Evolutionary conservation across 1,140 invertebrate genomes (phyloP), one percentile per base, ranked within the genome.

Genomic region (Zaprionus africanus): DNA sequence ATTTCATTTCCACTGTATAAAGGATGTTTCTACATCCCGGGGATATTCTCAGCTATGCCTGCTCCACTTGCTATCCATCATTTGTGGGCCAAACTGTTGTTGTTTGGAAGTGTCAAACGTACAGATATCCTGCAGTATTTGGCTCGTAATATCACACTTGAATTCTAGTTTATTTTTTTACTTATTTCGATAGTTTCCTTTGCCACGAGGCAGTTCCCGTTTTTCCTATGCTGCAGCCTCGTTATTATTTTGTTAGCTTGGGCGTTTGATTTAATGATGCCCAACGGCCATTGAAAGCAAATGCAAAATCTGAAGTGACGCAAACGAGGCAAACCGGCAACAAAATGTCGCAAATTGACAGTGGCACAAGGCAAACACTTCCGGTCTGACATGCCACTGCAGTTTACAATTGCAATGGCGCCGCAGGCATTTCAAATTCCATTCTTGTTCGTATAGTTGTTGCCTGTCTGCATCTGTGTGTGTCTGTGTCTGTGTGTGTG

Each of bases 331-430:
- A 46, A 46, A 46, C 41, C 41, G 76, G 56, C 72, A 57, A 75
- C 59, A 75, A 63, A 73, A 61, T 72, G 69, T 72, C 36, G 70
- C 81, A 87, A 87, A 82, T 79, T 67, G 68, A 82, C 67, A 76
- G 54, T 62, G 76, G 82, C 79, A 77, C 79, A 75, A 62, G 76
- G 76, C 76, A 81, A 78, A 78, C 83, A 87, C 75, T 88, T 87
- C 83, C 83, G 84, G 84, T 71, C 36, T 71, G 60, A 70, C 61
- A 71, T 76, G 67, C 60, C 60, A 76, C 26, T 76, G 67, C 22
- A 75, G 66, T 63, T 70, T 41, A 58, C 66, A 70, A 61, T 67
- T 62, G 67, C 67, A 60, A 46, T 46, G 61, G 26, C 53, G 54
- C 67, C 46, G 36, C 60, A 64, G 73, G 67, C 73, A 61, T 46